Evolutionary conservation across 2,888 invertebrate genomes (phyloP), one percentile per base, ranked within the genome.

Genomic region (Baronia brevicornis): DNA sequence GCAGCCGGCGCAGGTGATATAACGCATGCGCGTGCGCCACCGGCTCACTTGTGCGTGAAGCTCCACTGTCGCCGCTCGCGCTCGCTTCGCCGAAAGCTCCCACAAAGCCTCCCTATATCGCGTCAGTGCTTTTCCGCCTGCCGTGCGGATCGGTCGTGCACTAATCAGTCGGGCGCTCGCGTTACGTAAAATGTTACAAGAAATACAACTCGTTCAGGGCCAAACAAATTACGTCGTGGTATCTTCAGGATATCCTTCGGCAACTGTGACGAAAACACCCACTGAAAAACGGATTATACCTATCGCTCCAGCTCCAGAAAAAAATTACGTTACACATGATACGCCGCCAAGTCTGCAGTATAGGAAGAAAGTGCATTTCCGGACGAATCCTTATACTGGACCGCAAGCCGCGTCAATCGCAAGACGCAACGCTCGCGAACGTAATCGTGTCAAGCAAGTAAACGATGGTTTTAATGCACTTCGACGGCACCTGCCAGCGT

Each of bases 381-480:
- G 86, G 46, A 88, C 88, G 1, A 86, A 88, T 33, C 80, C 82
- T 13, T 82, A 82, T 52, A 82, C 89, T 0, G 88, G 88, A 46
- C 90, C 92, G 47, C 94, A 93, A 58, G 90, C 93, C 39, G 93
- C 91, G 3, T 94, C 95, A 2, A 96, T 96, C 21, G 95, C 94
- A 0, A 85, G 96, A 33, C 88, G 97, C 48, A 97, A 98, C 77
- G 97, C 97, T 9, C 88, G 97, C 6, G 97, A 97, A 78, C 86
- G 97, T 44, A 97, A 97, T 68, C 90, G 97, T 45, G 97, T 97
- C 39, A 96, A 96, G 71, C 96, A 96, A 87, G 95, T 95, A 61
- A 96, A 96, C 80, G 94, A 95, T 67, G 96, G 96, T 41, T 96
- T 96, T 67, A 93, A 94, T 30, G 94, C 93, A 23, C 85, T 96